Evolutionary conservation across 2,113 vertebrate species (phyloP).

Genomic region (Centropristis striata): DNA sequence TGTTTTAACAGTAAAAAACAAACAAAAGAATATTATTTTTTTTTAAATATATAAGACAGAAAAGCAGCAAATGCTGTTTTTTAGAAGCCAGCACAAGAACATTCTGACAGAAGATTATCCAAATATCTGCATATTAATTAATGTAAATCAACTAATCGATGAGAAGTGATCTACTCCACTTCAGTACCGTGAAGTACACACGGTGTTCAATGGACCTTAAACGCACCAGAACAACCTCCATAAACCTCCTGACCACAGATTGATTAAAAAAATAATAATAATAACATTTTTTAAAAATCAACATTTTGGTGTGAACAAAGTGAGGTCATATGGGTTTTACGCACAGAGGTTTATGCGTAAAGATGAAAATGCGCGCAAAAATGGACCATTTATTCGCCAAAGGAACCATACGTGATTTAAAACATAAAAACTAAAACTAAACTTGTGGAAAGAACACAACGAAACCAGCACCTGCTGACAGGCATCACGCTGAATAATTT

Average conservation of each 20-base stretch:
- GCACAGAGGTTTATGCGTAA: constrained; percentile 22
- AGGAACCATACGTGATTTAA: neutral
- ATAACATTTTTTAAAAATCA: neutral
- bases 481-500: too few relatives aligned
- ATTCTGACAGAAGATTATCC: neutral
- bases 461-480: neutral
- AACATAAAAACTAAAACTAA: neutral
- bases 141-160: neutral
- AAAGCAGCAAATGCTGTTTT: neutral
- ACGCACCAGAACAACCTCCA: neutral
- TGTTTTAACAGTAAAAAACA: too few relatives aligned
- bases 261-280: too few relatives aligned
- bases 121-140: neutral
- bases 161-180: neutral
- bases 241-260: neutral
- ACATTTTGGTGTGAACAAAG: too few relatives aligned
- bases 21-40: too few relatives aligned
- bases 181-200: neutral
- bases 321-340: constrained; percentile 16
- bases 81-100: neutral
- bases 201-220: neutral
- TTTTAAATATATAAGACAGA: neutral
- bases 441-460: neutral
- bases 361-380: neutral
- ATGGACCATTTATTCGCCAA: too few relatives aligned